Percentiles rank a stretch among this genome's conserved stretches.
Evolutionary conservation across 2,888 invertebrate genomes (phyloP).

Genomic region (Coelopa pilipes): DNA sequence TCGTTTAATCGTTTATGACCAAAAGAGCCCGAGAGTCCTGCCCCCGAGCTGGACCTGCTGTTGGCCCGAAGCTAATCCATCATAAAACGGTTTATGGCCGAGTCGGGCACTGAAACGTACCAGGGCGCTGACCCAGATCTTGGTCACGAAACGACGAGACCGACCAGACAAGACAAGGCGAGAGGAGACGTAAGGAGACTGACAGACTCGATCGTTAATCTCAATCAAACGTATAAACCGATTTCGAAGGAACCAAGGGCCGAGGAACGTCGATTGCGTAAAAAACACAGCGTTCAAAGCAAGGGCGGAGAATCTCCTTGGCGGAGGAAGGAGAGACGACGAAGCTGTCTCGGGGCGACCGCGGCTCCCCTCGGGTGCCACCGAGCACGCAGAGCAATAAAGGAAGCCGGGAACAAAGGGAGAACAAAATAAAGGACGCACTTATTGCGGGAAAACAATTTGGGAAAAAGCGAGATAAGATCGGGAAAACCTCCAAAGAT

Average conservation of each 20-base stretch:
- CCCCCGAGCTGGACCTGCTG: not conserved
- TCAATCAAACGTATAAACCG: conserved; percentile 35
- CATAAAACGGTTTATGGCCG: conserved; percentile 24
- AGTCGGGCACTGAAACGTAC: not conserved
- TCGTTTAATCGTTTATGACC: not conserved
- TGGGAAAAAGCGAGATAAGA: conserved; percentile 30
- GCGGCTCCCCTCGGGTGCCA: not conserved
- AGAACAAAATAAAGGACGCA: conserved; percentile 34
- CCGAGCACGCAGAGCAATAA: conserved; percentile 9
- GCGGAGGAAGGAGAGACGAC: conserved; percentile 8
- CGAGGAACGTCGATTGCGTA: not conserved
- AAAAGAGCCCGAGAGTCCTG: not conserved
- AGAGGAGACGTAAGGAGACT: not conserved
- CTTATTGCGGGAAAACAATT: conserved; percentile 36
- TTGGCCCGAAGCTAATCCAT: conserved; percentile 17
- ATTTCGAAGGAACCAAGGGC: not conserved
- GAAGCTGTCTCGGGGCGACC: not conserved
- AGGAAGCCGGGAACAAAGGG: not conserved
- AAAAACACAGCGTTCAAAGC: conserved; percentile 3
- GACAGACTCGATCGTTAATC: conserved; percentile 36
- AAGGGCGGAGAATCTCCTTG: conserved; percentile 2
- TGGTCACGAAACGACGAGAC: not conserved
- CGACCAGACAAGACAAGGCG: not conserved
- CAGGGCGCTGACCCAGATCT: conserved; percentile 10
- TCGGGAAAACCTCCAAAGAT: conserved; percentile 19